Conservation (phyloP, 2,888 invertebrate species). For the Teinopalpus imperialis region DNA sequence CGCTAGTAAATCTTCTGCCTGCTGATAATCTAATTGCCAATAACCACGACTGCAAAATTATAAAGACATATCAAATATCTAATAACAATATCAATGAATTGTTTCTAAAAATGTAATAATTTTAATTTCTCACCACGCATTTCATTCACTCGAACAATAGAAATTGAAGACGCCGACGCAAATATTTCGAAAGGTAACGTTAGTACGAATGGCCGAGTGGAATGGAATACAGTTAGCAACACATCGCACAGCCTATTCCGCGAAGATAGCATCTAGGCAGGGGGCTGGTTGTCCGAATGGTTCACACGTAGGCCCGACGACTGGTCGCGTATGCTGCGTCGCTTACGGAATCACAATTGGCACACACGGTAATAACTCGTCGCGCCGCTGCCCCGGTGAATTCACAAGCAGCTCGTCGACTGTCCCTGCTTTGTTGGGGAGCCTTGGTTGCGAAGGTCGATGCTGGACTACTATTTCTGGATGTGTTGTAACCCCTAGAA, state of each 20-base stretch:
- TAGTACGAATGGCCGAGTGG: constrained; percentile 7
- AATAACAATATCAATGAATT: too few relatives aligned
- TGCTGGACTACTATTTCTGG: constrained; percentile 11
- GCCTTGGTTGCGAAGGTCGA: constrained; percentile 13
- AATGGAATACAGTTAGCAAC: constrained; percentile 26
- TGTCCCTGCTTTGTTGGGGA: constrained; percentile 13
- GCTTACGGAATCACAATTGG: constrained; percentile 56
- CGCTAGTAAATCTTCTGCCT: too few relatives aligned
- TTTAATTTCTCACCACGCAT: too few relatives aligned
- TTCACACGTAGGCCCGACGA: constrained; percentile 32
- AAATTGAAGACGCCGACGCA: background rate
- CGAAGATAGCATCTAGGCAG: constrained; percentile 17
- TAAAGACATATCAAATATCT: too few relatives aligned
- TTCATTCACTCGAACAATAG: constrained; percentile 6
- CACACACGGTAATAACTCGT: constrained; percentile 58
- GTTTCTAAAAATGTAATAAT: too few relatives aligned
- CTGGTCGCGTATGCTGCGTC: constrained; percentile 39
- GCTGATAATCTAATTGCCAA: too few relatives aligned
- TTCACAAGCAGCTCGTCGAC: constrained; percentile 44
- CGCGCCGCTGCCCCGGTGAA: constrained; percentile 38
- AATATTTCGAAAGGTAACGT: constrained; percentile 4
- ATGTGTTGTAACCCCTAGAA: background rate
- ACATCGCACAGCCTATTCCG: constrained; percentile 6
- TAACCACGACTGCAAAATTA: too few relatives aligned
- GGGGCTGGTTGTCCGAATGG: constrained; percentile 4